phyloP scores from a whole-genome alignment of 2,113 vertebrate species.

The Xenopus laevis region DNA sequence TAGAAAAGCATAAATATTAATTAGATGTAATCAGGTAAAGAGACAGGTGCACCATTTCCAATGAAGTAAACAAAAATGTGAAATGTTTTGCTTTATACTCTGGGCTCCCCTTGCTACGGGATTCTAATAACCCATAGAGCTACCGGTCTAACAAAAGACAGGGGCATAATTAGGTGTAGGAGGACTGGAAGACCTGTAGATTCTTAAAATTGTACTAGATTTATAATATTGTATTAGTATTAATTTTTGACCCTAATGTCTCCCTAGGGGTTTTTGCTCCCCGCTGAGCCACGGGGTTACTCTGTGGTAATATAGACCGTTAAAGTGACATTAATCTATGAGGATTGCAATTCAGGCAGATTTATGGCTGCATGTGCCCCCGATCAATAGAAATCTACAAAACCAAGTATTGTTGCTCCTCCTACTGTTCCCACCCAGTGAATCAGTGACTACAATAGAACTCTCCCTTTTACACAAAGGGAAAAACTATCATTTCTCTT shows the following conservation, averaged over 20 bases:
- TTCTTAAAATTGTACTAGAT: too few species aligned
- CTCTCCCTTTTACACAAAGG: not conserved
- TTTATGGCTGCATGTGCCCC: slow-evolving; percentile 50
- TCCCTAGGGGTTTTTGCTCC: not conserved
- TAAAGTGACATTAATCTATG: slow-evolving; percentile 54
- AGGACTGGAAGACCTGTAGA: too few species aligned
- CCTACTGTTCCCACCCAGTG: slow-evolving; percentile 41
- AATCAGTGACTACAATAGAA: slow-evolving; percentile 22
- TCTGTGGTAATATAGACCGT: slow-evolving; percentile 40
- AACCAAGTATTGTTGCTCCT: slow-evolving; percentile 48
- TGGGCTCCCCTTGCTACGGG: too few species aligned
- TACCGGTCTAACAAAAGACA: too few species aligned
- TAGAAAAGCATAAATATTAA: slow-evolving; percentile 32
- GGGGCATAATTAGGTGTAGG: too few species aligned
- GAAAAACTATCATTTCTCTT: too few species aligned
- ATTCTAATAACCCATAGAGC: too few species aligned
- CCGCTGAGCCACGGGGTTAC: slow-evolving; percentile 17
- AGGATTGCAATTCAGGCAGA: slow-evolving; percentile 47
- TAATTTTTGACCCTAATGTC: not conserved
- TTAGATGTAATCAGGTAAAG: slow-evolving; percentile 18
- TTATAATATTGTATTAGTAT: too few species aligned
- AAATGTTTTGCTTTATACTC: not conserved
- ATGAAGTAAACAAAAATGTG: not conserved
- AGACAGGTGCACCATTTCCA: slow-evolving; percentile 10
- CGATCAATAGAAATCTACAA: slow-evolving; percentile 51